Evolutionary conservation across 1,140 invertebrate species (phyloP).

Genomic region (Psilanteris sp.): DNA sequence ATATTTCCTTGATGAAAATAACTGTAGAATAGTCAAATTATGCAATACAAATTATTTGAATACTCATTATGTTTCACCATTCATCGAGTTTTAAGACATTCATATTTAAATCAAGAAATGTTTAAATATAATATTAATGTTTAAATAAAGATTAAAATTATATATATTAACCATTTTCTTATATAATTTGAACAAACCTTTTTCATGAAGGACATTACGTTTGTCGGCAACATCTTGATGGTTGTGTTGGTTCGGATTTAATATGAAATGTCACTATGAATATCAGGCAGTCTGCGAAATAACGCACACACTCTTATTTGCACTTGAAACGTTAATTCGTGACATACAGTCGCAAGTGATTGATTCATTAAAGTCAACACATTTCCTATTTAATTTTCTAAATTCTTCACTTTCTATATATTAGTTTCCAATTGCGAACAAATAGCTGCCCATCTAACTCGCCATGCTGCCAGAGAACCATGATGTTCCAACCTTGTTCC

Average conservation of each 20-base stretch:
- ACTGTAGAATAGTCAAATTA: too few species aligned
- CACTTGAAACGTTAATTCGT: slow-evolving; percentile 37
- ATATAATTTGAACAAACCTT: slow-evolving; percentile 89
- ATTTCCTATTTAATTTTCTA: slow-evolving; percentile 10
- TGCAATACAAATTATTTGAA: too few species aligned
- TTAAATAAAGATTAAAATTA: too few species aligned
- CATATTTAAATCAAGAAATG: too few species aligned
- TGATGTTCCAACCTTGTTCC: slow-evolving; percentile 30
- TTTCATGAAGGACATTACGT: slow-evolving; percentile 90
- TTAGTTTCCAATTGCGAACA: slow-evolving; percentile 39
- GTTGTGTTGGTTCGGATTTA: slow-evolving; percentile 19
- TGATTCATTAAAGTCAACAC: slow-evolving; percentile 38
- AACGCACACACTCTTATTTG: slow-evolving; percentile 61
- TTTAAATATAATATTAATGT: too few species aligned
- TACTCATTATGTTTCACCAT: too few species aligned
- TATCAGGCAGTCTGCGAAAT: slow-evolving; percentile 44
- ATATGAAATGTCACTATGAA: slow-evolving; percentile 51
- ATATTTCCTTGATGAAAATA: too few species aligned
- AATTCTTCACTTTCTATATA: slow-evolving; percentile 36
- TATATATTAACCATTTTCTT: too few species aligned
- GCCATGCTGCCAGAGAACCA: slow-evolving; percentile 49
- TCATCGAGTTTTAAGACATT: too few species aligned
- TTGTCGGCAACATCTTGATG: slow-evolving; percentile 85
- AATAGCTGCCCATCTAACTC: slow-evolving; percentile 59
- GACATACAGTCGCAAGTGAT: slow-evolving; percentile 63